Base-by-base conservation (phyloP, 1,140 invertebrate genomes). In the Drosophila simulans region DNA sequence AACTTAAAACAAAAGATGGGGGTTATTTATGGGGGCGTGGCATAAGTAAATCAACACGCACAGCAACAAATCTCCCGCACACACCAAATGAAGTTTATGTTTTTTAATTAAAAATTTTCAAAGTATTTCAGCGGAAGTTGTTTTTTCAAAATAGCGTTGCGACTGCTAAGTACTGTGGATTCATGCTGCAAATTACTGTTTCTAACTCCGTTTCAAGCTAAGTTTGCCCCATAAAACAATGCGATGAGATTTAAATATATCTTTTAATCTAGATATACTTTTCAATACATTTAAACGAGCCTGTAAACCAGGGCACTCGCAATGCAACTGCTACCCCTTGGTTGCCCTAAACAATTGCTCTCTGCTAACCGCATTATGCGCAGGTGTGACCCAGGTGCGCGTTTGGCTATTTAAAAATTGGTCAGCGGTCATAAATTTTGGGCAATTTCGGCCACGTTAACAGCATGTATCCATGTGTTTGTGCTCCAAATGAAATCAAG, bases 301-400 rank as follows among this genome's bases (percentile, higher is more conserved):
- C 8, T 3, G 31, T 3, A 10, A 31, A 10, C 7, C 8, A 31
- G 3, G 31, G 7, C 31, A 31, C 31, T 10, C 31, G 7, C 2
- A 31, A 7, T 8, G 31, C 31, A 3, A 0, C 31, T 17, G 25
- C 5, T 66, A 54, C 65, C 48, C 15, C 11, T 40, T 48, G 11
- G 42, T 34, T 35, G 17, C 25, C 31, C 57, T 25, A 63, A 73
- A 62, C 60, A 64, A 68, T 66, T 68, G 48, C 46, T 35, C 39
- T 15, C 39, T 62, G 51, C 49, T 81, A 48, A 86, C 83, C 83
- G 65, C 83, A 86, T 88, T 88, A 86, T 86, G 83, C 83, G 83
- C 83, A 86, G 83, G 84, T 86, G 83, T 86, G 83, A 75, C 83
- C 58, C 83, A 88, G 83, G 83, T 88, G 83, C 83, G 75, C 83